Evolutionary conservation across 2,888 invertebrate genomes (phyloP), one percentile per base, ranked within the genome.

Genomic region (Globia sparganii): DNA sequence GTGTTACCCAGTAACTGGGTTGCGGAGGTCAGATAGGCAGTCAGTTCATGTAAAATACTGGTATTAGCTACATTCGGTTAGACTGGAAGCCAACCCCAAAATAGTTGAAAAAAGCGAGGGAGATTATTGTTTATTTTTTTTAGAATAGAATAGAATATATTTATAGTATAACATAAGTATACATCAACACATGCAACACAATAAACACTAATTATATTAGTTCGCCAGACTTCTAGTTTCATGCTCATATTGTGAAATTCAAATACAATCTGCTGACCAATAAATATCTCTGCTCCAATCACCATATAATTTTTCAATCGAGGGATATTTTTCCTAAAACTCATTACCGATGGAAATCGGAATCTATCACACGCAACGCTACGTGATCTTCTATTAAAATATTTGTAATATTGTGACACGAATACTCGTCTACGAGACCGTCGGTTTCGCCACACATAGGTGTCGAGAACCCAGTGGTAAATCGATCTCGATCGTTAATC

Each of bases 401-500:
- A 84, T 87, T 85, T 85, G 76, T 83, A 83, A 72, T 80, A 72
- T 71, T 77, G 82, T 86, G 91, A 88, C 90, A 89, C 84, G 82
- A 90, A 89, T 90, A 79, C 77, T 67, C 74, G 79, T 49, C 21
- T 21, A 5, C 21, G 21, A 49, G 21, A 2, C 21, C 49, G 25
- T 79, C 80, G 81, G 49, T 65, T 71, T 64, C 75, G 81, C 76
- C 82, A 79, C 84, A 86, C 78, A 87, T 84, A 84, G n/a, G n/a
- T n/a, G n/a, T 83, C 81, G 79, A 80, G 79, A 78, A 87, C 85
- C 81, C 85, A 88, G 84, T 81, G 61, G 76, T 80, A 84, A 86
- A 90, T 86, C 88, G 90, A 87, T 90, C 72, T 84, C 84, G 68
- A 77, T 83, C 46, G 72, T 68, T 72, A 58, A 73, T 73, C 70